phyloP scores from a whole-genome alignment of 2,797 vertebrate genomes.

The Periparus ater region DNA sequence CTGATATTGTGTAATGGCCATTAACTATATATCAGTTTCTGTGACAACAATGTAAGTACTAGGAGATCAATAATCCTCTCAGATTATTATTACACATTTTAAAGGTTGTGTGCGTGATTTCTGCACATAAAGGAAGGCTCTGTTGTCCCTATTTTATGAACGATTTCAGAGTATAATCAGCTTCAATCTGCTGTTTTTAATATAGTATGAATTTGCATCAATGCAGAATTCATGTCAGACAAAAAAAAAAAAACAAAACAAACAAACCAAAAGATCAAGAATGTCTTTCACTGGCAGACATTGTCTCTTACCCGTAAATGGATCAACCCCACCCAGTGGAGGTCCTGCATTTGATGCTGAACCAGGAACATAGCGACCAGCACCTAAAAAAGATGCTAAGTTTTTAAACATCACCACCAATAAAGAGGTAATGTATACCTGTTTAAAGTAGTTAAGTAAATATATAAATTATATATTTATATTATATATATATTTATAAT shows the following conservation, averaged over 20 bases:
- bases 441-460: no score
- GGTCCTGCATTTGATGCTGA: slow-evolving; percentile 45
- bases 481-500: no score
- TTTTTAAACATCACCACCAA: neutral
- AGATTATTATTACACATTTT: neutral
- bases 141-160: neutral
- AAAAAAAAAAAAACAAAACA: neutral
- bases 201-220: neutral
- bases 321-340: slow-evolving; percentile 70
- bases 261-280: neutral
- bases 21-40: neutral
- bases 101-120: neutral
- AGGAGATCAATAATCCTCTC: neutral
- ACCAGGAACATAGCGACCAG: slow-evolving; percentile 83
- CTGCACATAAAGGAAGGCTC: neutral
- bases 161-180: neutral
- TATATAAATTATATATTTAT: no score
- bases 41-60: neutral
- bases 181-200: neutral
- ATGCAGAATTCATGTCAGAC: neutral
- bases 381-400: slow-evolving; percentile 63
- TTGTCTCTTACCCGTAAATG: slow-evolving; percentile 77
- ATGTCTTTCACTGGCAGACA: neutral
- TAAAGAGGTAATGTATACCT: neutral
- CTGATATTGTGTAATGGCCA: neutral